Conservation (phyloP, 1,140 invertebrate genomes). For the Teleopsis dalmanni region DNA sequence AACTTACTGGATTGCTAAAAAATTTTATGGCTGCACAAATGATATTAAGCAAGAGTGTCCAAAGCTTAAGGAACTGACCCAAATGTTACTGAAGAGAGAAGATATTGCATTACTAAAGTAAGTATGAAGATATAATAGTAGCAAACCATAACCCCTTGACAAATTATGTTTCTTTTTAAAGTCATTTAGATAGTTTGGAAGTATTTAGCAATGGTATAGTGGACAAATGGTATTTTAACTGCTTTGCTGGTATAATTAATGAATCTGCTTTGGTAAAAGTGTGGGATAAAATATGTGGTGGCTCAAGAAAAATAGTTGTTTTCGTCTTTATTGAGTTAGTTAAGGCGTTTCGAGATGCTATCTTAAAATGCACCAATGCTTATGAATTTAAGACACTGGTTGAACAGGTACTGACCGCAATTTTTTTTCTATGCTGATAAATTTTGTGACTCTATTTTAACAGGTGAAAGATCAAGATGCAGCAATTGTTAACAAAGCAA, state of each 20-base stretch:
- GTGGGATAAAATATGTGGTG: slow-evolving; percentile 81
- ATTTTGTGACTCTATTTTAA: not conserved
- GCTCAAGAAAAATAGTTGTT: slow-evolving; percentile 71
- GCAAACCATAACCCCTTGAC: not conserved
- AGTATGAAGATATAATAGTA: slow-evolving; percentile 8
- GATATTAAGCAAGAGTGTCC: slow-evolving; percentile 57
- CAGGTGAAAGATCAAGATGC: slow-evolving; percentile 37
- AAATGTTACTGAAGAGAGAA: slow-evolving; percentile 61
- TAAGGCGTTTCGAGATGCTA: slow-evolving; percentile 49
- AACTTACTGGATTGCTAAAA: slow-evolving; percentile 69
- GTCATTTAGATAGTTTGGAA: slow-evolving; percentile 51
- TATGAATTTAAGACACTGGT: slow-evolving; percentile 27
- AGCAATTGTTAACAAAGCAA: slow-evolving; percentile 63
- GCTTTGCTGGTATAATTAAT: slow-evolving; percentile 71
- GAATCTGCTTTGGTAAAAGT: slow-evolving; percentile 70
- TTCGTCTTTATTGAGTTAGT: slow-evolving; percentile 69
- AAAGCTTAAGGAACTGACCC: slow-evolving; percentile 58
- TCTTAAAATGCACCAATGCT: slow-evolving; percentile 22
- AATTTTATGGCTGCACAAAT: slow-evolving; percentile 59
- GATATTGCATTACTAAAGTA: slow-evolving; percentile 59
- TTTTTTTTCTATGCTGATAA: not conserved
- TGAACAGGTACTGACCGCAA: slow-evolving; percentile 23
- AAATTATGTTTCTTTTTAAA: slow-evolving; percentile 29
- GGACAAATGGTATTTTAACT: slow-evolving; percentile 68
- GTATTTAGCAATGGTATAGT: slow-evolving; percentile 51